These are phyloP conservation scores for Montipora foliosa DNA, from an alignment of 64 coral and sea anemone species.

Conservation along the genomic window DNA sequence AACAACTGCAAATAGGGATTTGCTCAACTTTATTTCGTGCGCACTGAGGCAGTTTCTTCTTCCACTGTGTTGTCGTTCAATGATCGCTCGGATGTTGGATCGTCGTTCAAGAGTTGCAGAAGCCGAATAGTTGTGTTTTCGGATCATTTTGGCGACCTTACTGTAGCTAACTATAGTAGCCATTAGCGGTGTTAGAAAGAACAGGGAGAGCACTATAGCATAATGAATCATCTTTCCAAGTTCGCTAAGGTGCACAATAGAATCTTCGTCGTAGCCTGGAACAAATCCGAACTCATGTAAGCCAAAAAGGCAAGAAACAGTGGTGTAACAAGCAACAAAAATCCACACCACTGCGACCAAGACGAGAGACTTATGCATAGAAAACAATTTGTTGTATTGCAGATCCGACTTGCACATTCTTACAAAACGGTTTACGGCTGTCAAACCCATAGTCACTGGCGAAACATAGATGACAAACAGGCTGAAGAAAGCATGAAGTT, in stretches of 20 bases:
- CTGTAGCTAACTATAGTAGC: not conserved
- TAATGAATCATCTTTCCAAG: not conserved
- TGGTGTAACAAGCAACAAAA: not conserved
- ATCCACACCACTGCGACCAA: not conserved
- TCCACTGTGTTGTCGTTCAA: not conserved
- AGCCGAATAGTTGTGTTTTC: not conserved
- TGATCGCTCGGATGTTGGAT: not conserved
- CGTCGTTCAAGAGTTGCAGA: not conserved
- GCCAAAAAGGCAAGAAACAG: not conserved
- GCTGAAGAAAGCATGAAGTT: slow-evolving; percentile 14
- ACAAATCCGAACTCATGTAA: not conserved
- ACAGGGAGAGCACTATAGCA: not conserved
- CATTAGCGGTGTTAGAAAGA: not conserved
- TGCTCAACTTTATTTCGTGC: slow-evolving; percentile 1
- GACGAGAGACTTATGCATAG: not conserved
- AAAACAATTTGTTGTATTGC: slow-evolving; percentile 4
- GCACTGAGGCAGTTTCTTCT: not conserved
- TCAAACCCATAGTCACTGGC: not conserved
- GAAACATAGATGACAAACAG: not conserved
- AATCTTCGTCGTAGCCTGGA: not conserved
- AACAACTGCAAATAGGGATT: slow-evolving; percentile 11
- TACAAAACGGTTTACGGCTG: not conserved
- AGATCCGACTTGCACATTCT: not conserved
- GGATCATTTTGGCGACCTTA: not conserved
- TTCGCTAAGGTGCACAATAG: not conserved